These are phyloP conservation scores for Heliconius eleuchia DNA, from an alignment of 1,140 invertebrate genomes.

Conservation along the genomic window DNA sequence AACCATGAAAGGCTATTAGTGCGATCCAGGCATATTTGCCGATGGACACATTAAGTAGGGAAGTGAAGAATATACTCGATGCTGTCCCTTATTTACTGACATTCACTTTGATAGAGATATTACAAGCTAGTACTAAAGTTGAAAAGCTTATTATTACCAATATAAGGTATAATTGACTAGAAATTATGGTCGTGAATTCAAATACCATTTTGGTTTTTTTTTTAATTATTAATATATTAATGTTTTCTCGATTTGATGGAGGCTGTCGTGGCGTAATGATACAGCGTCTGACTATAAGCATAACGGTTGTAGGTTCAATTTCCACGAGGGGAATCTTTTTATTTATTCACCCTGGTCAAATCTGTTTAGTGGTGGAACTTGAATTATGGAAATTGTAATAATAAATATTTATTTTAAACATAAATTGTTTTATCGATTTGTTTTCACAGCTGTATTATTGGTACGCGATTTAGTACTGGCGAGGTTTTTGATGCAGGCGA, in stretches of 20 bases:
- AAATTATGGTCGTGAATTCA: background rate
- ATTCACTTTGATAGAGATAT: slow-evolving; percentile 28
- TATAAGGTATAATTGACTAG: slow-evolving; percentile 3
- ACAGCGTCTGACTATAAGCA: background rate
- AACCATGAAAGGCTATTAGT: slow-evolving; percentile 31
- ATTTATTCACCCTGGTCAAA: too few relatives aligned
- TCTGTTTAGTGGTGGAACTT: too few relatives aligned
- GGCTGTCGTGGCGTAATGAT: too few relatives aligned
- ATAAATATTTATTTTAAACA: too few relatives aligned
- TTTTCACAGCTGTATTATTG: too few relatives aligned
- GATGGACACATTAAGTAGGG: slow-evolving; percentile 28
- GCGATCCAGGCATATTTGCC: slow-evolving; percentile 35
- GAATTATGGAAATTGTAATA: too few relatives aligned
- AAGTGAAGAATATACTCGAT: slow-evolving; percentile 12
- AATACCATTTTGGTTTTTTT: too few relatives aligned
- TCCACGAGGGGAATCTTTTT: too few relatives aligned
- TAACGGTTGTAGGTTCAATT: background rate
- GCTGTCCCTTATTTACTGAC: slow-evolving; percentile 21
- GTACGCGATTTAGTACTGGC: too few relatives aligned
- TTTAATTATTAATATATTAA: too few relatives aligned
- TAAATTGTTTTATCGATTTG: too few relatives aligned
- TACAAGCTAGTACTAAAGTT: background rate
- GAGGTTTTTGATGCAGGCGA: too few relatives aligned
- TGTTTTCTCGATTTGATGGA: background rate
- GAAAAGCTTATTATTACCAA: slow-evolving; percentile 5